These are phyloP conservation scores for Dichetophora obliterata DNA, from an alignment of 2,888 invertebrate species.

Conservation along the genomic window DNA sequence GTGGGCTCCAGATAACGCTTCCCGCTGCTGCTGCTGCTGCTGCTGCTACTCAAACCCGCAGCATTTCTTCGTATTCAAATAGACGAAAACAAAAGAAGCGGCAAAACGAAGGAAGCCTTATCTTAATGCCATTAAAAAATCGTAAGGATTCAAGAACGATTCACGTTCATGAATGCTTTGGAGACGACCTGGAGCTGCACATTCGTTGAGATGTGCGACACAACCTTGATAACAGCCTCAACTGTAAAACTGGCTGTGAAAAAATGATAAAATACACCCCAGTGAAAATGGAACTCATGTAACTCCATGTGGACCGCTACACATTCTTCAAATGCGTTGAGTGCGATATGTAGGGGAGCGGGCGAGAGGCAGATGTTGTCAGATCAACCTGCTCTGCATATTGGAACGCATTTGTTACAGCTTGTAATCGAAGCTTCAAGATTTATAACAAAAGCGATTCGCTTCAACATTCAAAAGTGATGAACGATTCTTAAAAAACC, in stretches of 20 bases:
- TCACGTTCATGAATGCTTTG: not conserved
- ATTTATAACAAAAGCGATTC: slow-evolving; percentile 51
- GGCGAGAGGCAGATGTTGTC: not conserved
- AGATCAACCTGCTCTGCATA: slow-evolving; percentile 40
- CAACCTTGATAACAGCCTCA: slow-evolving; percentile 39
- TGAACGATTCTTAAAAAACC: slow-evolving; percentile 55
- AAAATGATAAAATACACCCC: slow-evolving; percentile 54
- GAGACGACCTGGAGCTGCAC: not conserved
- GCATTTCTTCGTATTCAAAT: slow-evolving; percentile 23
- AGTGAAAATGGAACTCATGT: slow-evolving; percentile 47
- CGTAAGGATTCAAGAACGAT: slow-evolving; percentile 26
- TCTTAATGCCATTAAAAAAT: slow-evolving; percentile 33
- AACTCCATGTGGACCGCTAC: not conserved
- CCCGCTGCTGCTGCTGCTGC: not conserved
- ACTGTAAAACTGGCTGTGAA: slow-evolving; percentile 35
- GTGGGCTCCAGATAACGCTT: not conserved
- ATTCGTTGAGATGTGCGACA: not conserved
- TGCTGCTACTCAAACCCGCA: slow-evolving; percentile 18
- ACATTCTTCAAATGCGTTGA: not conserved
- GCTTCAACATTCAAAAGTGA: slow-evolving; percentile 46
- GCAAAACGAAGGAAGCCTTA: slow-evolving; percentile 1
- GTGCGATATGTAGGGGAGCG: not conserved
- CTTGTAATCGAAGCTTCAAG: slow-evolving; percentile 56
- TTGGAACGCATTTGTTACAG: slow-evolving; percentile 52
- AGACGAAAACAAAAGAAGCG: slow-evolving; percentile 1